A percentile compares a stretch with the other conserved stretches of the same genome.
These are phyloP conservation scores for Lophius americanus DNA, from an alignment of 2,797 vertebrate genomes.

Conservation along the genomic window DNA sequence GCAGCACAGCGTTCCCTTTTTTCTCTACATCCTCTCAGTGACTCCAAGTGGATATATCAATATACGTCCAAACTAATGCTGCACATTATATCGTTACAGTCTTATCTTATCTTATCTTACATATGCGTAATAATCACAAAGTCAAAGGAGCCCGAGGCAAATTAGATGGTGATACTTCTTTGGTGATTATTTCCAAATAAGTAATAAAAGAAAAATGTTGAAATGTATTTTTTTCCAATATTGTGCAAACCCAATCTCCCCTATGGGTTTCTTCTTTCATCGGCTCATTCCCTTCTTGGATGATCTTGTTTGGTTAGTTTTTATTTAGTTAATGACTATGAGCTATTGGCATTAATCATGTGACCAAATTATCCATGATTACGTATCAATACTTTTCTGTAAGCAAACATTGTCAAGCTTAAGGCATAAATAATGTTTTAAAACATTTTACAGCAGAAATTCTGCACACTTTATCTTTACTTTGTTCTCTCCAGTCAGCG, in stretches of 20 bases:
- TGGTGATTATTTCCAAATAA: too few relatives aligned
- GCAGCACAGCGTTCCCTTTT: slow-evolving; percentile 1
- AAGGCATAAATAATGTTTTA: not conserved
- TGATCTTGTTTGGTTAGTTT: not conserved
- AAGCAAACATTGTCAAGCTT: not conserved
- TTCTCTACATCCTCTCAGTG: slow-evolving; percentile 3
- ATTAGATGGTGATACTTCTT: too few relatives aligned
- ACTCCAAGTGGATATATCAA: not conserved
- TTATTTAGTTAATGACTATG: not conserved
- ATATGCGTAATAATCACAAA: too few relatives aligned
- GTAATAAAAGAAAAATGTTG: too few relatives aligned
- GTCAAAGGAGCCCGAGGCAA: too few relatives aligned
- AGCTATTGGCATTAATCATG: not conserved
- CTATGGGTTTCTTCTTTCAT: too few relatives aligned
- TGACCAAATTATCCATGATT: not conserved
- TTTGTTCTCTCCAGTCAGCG: too few relatives aligned
- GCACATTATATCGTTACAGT: too few relatives aligned
- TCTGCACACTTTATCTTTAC: too few relatives aligned
- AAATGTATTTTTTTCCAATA: too few relatives aligned
- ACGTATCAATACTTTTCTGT: not conserved
- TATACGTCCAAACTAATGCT: not conserved
- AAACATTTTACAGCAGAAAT: too few relatives aligned
- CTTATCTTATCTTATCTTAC: too few relatives aligned
- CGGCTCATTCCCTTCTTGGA: not conserved
- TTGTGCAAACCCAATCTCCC: not conserved